phyloP scores from a whole-genome alignment of 1,140 invertebrate genomes.

The Saccostrea echinata region DNA sequence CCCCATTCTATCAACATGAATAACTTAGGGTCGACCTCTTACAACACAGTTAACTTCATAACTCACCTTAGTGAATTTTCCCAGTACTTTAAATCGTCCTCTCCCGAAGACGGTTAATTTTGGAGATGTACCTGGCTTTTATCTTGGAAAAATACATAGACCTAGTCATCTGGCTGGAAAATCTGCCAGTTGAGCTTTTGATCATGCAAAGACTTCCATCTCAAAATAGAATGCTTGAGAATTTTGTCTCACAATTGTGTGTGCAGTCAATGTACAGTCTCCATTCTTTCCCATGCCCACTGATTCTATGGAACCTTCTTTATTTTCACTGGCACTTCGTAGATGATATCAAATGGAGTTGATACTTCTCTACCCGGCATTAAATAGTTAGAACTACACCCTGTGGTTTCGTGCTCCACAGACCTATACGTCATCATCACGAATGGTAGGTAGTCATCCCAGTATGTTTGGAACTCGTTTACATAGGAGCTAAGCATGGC shows the following conservation, averaged over 20 bases:
- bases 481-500: no score
- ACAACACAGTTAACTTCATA: no score
- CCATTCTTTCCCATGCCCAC: slow-evolving; percentile 10
- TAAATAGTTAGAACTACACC: no score
- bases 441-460: background rate
- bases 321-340: no score
- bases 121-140: background rate
- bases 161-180: background rate
- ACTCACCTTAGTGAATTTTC: slow-evolving; percentile 10
- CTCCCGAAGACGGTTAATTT: slow-evolving; percentile 6
- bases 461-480: background rate
- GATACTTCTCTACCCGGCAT: background rate
- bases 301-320: slow-evolving; percentile 1
- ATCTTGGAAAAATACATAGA: slow-evolving; percentile 18
- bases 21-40: no score
- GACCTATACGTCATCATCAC: background rate
- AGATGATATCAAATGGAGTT: background rate
- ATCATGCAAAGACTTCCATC: background rate
- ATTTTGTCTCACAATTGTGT: slow-evolving; percentile 13
- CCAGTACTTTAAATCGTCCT: background rate
- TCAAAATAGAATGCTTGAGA: background rate
- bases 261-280: no score
- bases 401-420: no score
- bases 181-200: background rate
- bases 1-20: background rate